Evolutionary conservation across 2,113 vertebrate genomes (phyloP).

Genomic region (Melanerpes formicivorus): DNA sequence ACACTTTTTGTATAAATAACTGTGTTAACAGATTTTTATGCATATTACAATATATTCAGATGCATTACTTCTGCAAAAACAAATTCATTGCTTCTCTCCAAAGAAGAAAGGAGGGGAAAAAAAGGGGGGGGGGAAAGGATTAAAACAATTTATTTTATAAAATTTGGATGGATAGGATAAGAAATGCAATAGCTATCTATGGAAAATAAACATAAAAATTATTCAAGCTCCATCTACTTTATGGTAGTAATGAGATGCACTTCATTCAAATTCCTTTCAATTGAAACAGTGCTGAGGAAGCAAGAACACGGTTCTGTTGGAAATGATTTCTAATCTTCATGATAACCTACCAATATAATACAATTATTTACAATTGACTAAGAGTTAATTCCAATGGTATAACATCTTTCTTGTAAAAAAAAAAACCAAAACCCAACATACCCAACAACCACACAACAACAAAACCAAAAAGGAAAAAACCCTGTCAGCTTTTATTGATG

Average conservation of each 20-base stretch:
- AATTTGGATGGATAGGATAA: conserved; percentile 84
- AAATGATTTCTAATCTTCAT: conserved; percentile 87
- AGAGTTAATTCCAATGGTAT: conserved; percentile 85
- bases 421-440: too few species aligned
- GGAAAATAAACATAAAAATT: conserved; percentile 86
- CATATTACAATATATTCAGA: conserved; percentile 82
- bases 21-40: conserved; percentile 84
- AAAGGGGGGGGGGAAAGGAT: conserved; percentile 76
- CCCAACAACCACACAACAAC: too few species aligned
- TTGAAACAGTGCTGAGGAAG: conserved; percentile 86
- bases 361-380: conserved; percentile 89
- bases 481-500: conserved; percentile 82
- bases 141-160: conserved; percentile 86
- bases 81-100: conserved; percentile 82
- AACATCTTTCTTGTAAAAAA: conserved; percentile 83
- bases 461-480: too few species aligned
- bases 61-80: conserved; percentile 81
- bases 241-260: conserved; percentile 86
- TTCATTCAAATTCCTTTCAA: conserved; percentile 88
- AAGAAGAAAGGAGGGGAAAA: conserved; percentile 74
- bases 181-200: conserved; percentile 82
- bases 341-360: conserved; percentile 85
- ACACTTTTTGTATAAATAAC: conserved; percentile 85
- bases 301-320: conserved; percentile 83
- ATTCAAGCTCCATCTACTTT: conserved; percentile 85